Percentiles rank a stretch among this genome's conserved stretches.
Conservation (phyloP, 64 coral and sea anemone species). For the Trachythela sp. region DNA sequence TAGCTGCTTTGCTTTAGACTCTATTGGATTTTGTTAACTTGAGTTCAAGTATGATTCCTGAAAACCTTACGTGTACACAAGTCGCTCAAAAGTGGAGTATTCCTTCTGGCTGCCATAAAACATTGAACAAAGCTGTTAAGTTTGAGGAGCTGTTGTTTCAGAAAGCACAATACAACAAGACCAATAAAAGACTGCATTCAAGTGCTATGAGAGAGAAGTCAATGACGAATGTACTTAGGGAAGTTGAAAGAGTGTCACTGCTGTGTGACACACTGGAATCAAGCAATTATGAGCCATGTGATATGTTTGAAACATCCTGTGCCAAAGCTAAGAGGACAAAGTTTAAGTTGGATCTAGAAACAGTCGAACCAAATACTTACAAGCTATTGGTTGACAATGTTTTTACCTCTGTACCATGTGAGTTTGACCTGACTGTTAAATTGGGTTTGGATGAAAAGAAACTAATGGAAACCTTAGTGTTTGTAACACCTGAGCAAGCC, state of each 20-base stretch:
- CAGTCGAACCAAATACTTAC: background rate
- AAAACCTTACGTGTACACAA: background rate
- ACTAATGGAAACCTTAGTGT: background rate
- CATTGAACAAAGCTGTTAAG: background rate
- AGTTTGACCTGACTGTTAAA: background rate
- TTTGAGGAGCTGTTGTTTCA: constrained; percentile 4
- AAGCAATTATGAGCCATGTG: constrained; percentile 35
- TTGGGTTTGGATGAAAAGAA: background rate
- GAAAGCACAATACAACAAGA: constrained; percentile 37
- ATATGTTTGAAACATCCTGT: constrained; percentile 33
- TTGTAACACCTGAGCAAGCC: too few relatives aligned
- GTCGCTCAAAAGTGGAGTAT: background rate
- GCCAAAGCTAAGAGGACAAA: constrained; percentile 1
- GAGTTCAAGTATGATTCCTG: too few relatives aligned
- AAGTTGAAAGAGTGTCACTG: too few relatives aligned
- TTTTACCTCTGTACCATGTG: constrained; percentile 31
- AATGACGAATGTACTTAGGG: too few relatives aligned
- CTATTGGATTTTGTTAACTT: too few relatives aligned
- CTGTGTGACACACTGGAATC: constrained; percentile 37
- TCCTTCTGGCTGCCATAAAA: background rate
- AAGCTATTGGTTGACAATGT: constrained; percentile 1
- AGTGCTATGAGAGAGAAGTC: background rate
- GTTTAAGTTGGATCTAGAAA: background rate
- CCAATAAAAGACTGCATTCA: background rate
- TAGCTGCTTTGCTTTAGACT: too few relatives aligned